A percentile compares a stretch with the other conserved stretches of the same genome.
Evolutionary conservation across 2,797 vertebrate species (phyloP).

Genomic region (Sebastolobus alascanus): DNA sequence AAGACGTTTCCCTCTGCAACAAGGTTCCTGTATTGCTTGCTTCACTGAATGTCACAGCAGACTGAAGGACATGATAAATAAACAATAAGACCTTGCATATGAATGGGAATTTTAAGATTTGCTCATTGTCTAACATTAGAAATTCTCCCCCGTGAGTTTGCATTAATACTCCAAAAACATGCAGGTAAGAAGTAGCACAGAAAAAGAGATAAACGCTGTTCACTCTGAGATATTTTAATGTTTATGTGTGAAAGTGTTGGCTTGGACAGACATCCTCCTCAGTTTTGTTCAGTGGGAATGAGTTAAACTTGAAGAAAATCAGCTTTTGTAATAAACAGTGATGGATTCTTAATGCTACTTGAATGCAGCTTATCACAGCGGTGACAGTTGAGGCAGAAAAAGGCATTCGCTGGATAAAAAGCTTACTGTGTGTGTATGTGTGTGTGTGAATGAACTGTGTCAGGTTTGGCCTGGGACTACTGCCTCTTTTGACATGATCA

Average conservation of each 20-base stretch:
- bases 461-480: conserved; percentile 50
- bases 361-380: conserved; percentile 38
- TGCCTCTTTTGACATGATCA: conserved; percentile 71
- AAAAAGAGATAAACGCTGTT: not conserved
- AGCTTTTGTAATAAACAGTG: conserved; percentile 16
- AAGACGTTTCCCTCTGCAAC: not conserved
- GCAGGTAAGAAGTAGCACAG: not conserved
- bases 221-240: not conserved
- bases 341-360: conserved; percentile 20
- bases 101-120: not conserved
- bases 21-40: not conserved
- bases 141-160: not conserved
- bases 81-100: not conserved
- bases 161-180: not conserved
- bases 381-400: conserved; percentile 41
- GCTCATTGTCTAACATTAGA: not conserved
- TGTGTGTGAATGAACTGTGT: conserved; percentile 64
- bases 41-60: not conserved
- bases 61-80: not conserved
- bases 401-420: conserved; percentile 45
- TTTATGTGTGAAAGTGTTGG: not conserved
- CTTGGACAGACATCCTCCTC: not conserved
- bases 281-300: not conserved
- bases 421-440: conserved; percentile 58
- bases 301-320: conserved; percentile 15